These are phyloP conservation scores for Heliconius erato DNA, from an alignment of 2,888 invertebrate genomes.

Conservation along the genomic window DNA sequence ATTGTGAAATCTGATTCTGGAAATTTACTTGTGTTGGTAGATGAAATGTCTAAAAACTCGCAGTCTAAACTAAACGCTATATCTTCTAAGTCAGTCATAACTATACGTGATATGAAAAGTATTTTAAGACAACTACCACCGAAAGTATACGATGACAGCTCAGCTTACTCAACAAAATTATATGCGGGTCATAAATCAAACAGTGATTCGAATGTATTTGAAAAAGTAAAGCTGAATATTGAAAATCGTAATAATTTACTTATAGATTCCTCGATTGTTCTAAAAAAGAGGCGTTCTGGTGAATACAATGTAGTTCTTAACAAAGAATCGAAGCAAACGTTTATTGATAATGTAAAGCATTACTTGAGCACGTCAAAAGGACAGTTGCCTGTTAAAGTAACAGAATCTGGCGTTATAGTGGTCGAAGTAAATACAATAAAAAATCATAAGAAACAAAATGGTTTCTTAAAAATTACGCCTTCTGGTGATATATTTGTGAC, in stretches of 20 bases:
- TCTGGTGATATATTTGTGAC: slow-evolving; percentile 68
- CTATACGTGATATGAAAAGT: slow-evolving; percentile 55
- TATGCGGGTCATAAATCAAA: slow-evolving; percentile 49
- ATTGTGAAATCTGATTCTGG: slow-evolving; percentile 63
- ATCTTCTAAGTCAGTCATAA: slow-evolving; percentile 42
- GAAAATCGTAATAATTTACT: slow-evolving; percentile 53
- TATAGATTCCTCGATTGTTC: slow-evolving; percentile 53
- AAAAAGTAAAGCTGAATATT: slow-evolving; percentile 56
- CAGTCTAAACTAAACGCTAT: slow-evolving; percentile 27
- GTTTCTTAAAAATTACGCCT: slow-evolving; percentile 65
- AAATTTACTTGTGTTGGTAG: slow-evolving; percentile 62
- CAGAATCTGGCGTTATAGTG: slow-evolving; percentile 62
- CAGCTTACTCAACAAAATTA: not conserved
- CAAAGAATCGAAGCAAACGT: slow-evolving; percentile 64
- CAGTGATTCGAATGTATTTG: slow-evolving; percentile 63
- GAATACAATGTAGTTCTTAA: slow-evolving; percentile 63
- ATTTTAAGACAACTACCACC: slow-evolving; percentile 53
- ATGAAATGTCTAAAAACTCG: slow-evolving; percentile 31
- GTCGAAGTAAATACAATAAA: slow-evolving; percentile 57
- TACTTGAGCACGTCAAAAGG: slow-evolving; percentile 59
- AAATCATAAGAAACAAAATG: slow-evolving; percentile 55
- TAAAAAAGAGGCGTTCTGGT: slow-evolving; percentile 64
- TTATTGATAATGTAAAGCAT: slow-evolving; percentile 64
- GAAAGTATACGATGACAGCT: slow-evolving; percentile 41
- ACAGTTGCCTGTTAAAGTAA: slow-evolving; percentile 60